Conservation (phyloP, 2,113 vertebrate genomes). For the Murina feae region DNA sequence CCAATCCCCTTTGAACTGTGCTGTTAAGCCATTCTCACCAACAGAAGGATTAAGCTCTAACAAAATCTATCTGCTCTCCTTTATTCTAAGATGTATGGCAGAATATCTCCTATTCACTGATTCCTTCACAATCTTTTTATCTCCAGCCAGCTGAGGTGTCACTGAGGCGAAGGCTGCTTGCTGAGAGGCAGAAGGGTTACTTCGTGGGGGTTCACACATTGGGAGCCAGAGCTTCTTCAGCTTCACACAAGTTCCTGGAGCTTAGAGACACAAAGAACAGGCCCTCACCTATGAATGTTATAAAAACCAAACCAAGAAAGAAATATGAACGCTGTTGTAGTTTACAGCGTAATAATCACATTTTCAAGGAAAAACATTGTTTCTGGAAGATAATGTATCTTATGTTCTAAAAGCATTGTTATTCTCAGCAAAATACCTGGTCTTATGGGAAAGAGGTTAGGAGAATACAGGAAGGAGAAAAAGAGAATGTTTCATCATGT, state of each 20-base stretch:
- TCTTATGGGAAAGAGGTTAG: background rate
- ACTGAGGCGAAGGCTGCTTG: background rate
- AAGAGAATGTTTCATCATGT: background rate
- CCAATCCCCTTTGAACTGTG: background rate
- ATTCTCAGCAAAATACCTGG: background rate
- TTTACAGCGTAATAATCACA: background rate
- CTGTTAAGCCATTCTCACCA: background rate
- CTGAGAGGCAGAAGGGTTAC: background rate
- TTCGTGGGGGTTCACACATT: background rate
- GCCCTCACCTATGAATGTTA: background rate
- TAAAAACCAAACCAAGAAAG: slow-evolving; percentile 30
- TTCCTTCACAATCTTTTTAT: background rate
- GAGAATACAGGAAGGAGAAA: slow-evolving; percentile 2
- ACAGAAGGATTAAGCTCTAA: slow-evolving; percentile 12
- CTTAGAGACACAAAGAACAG: slow-evolving; percentile 51
- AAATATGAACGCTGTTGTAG: background rate
- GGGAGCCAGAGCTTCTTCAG: background rate
- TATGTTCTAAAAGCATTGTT: background rate
- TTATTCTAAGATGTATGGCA: background rate
- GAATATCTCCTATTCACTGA: background rate
- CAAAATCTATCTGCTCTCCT: background rate
- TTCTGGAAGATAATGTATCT: background rate
- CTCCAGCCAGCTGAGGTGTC: slow-evolving; percentile 30
- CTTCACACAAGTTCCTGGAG: background rate
- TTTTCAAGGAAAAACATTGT: background rate